Evolutionary conservation across 1,140 invertebrate species (phyloP), one percentile per base, ranked within the genome.

Genomic region (Drosophila watanabei): DNA sequence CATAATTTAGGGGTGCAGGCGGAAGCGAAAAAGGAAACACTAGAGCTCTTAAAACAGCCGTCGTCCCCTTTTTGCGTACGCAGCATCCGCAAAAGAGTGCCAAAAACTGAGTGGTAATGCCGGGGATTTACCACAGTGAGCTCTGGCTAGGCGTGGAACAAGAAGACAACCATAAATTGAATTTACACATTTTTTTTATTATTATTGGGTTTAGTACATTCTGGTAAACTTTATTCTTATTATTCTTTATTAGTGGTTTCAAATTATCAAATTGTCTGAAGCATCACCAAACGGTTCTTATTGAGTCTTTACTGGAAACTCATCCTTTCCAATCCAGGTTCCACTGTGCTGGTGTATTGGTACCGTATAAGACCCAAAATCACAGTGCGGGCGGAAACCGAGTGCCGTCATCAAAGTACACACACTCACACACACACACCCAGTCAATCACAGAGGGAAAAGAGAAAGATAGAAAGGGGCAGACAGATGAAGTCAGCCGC

Each of bases 321-420:
- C 9, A 28, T 49, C 14, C 18, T 11, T 9, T 2, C 2, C 5
- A 5, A 18, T 60, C 45, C 30, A 73, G 54, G 30, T 45, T 39
- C 5, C 32, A 73, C 70, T 73, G 70, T 73, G 14, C 14, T 73
- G 54, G 45, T 33, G 37, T 51, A 30, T 73, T 73, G 68, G 54
- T 73, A 32, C 33, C 45, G 28, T 30, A 20, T 64, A 68, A 39
- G 65, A 39, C 65, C 64, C 5, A 54, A 75, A 75, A 75, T 75
- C 72, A 49, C 65, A 75, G 72, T 56, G 79, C 60, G 56, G 60
- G 58, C 78, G 51, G 71, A 49, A 63, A 63, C 64, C 79, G 75
- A 86, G 82, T 86, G 82, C 83, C 82, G 75, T 86, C 82, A 86
- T 86, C 82, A 82, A 79, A 85, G 54, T 56, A 80, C 48, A 49